phyloP scores from a whole-genome alignment of 2,113 vertebrate species.

The Leptobrachium leishanense region DNA sequence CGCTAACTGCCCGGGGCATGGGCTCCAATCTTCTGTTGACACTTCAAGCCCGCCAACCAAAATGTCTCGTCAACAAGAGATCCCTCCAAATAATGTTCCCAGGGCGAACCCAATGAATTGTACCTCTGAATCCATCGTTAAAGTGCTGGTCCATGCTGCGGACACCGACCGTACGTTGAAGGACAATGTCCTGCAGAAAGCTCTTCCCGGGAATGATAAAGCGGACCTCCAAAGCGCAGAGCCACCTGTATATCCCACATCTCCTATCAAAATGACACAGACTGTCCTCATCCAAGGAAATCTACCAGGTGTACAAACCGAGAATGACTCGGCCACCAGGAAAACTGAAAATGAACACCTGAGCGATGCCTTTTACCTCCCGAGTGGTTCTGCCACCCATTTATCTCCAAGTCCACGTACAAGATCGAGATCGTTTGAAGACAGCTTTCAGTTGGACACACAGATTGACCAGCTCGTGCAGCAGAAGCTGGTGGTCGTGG shows the following conservation, averaged over 20 bases:
- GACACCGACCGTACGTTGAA: not conserved
- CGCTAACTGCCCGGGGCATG: too few relatives aligned
- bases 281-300: not conserved
- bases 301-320: not conserved
- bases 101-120: too few relatives aligned
- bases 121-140: too few relatives aligned
- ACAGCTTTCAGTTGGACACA: slow-evolving; percentile 90
- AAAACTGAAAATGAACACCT: not conserved
- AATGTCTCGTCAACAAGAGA: too few relatives aligned
- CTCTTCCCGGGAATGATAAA: not conserved
- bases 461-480: slow-evolving; percentile 86
- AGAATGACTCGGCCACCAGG: not conserved
- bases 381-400: slow-evolving; percentile 54
- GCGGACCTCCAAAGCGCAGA: not conserved
- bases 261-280: not conserved
- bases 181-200: not conserved
- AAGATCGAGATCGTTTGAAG: slow-evolving; percentile 72
- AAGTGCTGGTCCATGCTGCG: not conserved
- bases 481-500: slow-evolving; percentile 60
- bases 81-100: too few relatives aligned
- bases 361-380: slow-evolving; percentile 23
- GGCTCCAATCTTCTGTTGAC: too few relatives aligned
- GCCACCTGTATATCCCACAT: not conserved
- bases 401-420: slow-evolving; percentile 66
- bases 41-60: too few relatives aligned